Evolutionary conservation across 1,140 invertebrate species (phyloP).

Genomic region (Drosophila willistoni): DNA sequence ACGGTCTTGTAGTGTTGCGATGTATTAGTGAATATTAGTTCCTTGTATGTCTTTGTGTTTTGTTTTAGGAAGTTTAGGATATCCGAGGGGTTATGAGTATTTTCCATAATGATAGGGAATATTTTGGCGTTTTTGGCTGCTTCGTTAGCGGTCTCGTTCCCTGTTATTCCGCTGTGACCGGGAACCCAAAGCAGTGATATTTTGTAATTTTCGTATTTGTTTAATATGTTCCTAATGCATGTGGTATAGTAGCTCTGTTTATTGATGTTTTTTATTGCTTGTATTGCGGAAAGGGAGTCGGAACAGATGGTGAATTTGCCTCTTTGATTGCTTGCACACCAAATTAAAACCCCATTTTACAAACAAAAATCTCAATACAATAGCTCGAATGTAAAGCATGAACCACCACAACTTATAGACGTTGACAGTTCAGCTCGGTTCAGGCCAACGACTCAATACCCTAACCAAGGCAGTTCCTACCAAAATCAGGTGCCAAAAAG

Average conservation of each 20-base stretch:
- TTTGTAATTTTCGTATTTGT: background rate
- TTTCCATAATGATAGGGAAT: background rate
- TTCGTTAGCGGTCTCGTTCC: no score
- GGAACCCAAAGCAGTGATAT: background rate
- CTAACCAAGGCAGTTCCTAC: background rate
- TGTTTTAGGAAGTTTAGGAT: background rate
- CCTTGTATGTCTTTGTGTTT: conserved; percentile 3
- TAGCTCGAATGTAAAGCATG: background rate
- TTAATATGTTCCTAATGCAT: background rate
- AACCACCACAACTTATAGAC: background rate
- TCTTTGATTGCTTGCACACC: no score
- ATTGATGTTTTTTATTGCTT: conserved; percentile 9
- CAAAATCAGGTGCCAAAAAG: no score
- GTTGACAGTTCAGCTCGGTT: no score
- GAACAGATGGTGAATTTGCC: conserved; percentile 5
- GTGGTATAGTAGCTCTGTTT: background rate
- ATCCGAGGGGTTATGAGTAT: background rate
- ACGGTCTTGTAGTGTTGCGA: background rate
- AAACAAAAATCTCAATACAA: background rate
- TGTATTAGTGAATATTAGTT: background rate
- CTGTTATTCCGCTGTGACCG: conserved; percentile 1
- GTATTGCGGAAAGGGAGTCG: conserved; percentile 1
- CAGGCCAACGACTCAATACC: no score
- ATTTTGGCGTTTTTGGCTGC: conserved; percentile 1
- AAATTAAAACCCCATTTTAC: background rate